Base-by-base conservation (phyloP, 2,797 vertebrate species). In the Amblyopsis hoosieri region DNA sequence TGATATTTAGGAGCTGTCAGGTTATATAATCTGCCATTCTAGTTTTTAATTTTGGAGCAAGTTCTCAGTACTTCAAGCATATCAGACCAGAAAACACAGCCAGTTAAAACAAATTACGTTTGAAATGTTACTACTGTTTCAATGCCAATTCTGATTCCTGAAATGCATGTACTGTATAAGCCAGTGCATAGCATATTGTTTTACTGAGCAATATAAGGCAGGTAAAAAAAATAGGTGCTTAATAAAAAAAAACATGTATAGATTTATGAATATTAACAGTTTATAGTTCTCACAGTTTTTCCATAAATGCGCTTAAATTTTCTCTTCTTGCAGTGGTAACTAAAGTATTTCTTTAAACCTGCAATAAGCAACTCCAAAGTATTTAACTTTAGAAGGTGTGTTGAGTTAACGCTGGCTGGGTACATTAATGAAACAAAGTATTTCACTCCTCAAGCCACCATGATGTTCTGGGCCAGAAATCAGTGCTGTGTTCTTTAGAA, bases 401-500 rank as follows among this genome's bases (percentile, higher is more conserved):
- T 68, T 73, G 12, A 62, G 68, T 80, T 85, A 82, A 83, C 72
- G 62, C 78, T 56, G 62, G 64, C 59, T 49, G 69, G 67, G 78
- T 71, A 78, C 74, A 85, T 78, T 82, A 89, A 83, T 72, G 80
- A 77, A 70, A 81, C 74, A 65, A 91, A 90, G 85, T 79, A 78
- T 85, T 87, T 83, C 76, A 80, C 73, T 72, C 77, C 76, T 85
- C 78, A 82, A 86, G 84, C 72, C 77, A 69, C 79, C 74, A 15
- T 87, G 81, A 84, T 67, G 64, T 83, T 71, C 62, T 72, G 59
- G 76, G 79, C 78, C 81, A 81, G 72, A 84, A 84, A 74, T 88
- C 81, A 77, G 76, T 80, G 73, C 78, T 78, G 54, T 79, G 81
- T 84, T 85, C 79, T 85, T 67, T 29, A 29, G 23, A 29, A 71